These are phyloP conservation scores for Drosophila pseudoobscura DNA, from an alignment of 1,140 invertebrate species.

Conservation along the genomic window DNA sequence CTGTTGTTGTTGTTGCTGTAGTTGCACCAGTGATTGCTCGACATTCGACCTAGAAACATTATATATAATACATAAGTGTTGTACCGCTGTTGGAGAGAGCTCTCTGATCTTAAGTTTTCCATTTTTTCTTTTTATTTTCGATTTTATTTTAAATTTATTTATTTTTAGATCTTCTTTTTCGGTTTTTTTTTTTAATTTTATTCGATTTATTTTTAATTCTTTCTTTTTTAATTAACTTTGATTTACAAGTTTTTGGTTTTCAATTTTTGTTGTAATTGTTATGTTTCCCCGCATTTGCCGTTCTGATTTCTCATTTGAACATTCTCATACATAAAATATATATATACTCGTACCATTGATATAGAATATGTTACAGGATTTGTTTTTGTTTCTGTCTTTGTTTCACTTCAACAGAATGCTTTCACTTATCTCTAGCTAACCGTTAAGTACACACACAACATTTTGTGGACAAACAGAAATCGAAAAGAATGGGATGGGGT, in stretches of 20 bases:
- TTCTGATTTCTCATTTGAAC: too few relatives aligned
- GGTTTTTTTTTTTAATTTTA: neutral
- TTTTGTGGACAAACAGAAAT: neutral
- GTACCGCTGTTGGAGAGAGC: constrained; percentile 53
- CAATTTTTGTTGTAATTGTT: constrained; percentile 47
- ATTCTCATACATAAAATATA: too few relatives aligned
- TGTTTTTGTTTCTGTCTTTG: too few relatives aligned
- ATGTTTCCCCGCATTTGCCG: too few relatives aligned
- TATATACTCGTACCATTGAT: too few relatives aligned
- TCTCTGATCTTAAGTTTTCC: constrained; percentile 38
- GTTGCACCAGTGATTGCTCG: constrained; percentile 82
- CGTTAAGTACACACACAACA: too few relatives aligned
- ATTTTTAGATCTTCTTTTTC: neutral
- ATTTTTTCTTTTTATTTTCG: constrained; percentile 29
- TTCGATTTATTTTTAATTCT: neutral
- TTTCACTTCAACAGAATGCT: too few relatives aligned
- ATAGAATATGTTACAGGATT: too few relatives aligned
- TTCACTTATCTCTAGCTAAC: too few relatives aligned
- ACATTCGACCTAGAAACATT: constrained; percentile 84
- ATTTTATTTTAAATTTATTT: constrained; percentile 3
- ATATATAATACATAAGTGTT: constrained; percentile 62
- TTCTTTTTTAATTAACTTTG: neutral
- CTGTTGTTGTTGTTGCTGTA: constrained; percentile 61
- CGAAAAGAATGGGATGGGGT: too few relatives aligned
- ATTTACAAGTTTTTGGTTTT: constrained; percentile 20